phyloP scores from a whole-genome alignment of 2,797 vertebrate genomes.

The Delichon dasypus region DNA sequence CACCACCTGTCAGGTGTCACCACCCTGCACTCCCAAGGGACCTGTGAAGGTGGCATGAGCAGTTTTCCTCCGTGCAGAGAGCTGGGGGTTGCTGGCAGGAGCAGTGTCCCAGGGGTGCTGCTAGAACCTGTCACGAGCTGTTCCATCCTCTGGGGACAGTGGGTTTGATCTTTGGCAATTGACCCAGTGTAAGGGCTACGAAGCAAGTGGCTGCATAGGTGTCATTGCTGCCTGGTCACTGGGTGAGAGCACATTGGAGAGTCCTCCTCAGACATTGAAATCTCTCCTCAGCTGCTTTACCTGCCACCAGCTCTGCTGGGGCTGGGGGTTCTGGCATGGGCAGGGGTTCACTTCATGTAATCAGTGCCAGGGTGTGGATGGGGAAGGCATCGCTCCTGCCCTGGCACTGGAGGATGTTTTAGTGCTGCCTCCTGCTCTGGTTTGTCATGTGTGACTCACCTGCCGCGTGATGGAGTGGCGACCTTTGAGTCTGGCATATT shows the following conservation, averaged over 20 bases:
- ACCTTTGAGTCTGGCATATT: not conserved
- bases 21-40: no score
- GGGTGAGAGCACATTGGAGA: not conserved
- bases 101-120: not conserved
- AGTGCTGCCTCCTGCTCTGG: not conserved
- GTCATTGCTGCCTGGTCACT: not conserved
- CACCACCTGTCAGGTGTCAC: not conserved
- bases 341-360: not conserved
- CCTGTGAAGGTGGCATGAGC: not conserved
- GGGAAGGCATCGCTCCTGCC: accelerated
- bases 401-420: not conserved
- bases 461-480: accelerated
- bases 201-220: not conserved
- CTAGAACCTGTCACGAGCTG: not conserved
- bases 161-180: not conserved
- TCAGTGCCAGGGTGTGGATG: not conserved
- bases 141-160: not conserved
- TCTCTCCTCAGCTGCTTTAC: not conserved
- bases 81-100: not conserved
- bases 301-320: not conserved
- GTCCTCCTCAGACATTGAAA: not conserved
- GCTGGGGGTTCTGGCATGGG: not conserved
- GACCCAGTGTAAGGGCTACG: not conserved
- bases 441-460: constrained; percentile 18
- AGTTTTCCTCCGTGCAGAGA: accelerated